Base-by-base conservation (phyloP, 2,113 vertebrate species). In the Archocentrus centrarchus region DNA sequence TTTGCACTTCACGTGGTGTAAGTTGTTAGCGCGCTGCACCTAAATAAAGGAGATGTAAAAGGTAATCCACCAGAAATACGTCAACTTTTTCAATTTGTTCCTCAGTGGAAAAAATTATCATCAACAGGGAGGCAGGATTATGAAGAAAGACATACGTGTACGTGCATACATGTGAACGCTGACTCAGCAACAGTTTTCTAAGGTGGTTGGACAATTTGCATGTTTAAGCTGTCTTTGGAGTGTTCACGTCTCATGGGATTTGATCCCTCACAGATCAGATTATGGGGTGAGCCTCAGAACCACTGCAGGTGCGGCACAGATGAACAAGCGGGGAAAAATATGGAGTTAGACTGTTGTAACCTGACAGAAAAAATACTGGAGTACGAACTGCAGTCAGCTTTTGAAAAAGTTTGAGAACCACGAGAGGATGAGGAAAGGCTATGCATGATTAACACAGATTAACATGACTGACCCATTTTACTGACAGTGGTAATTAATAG, bases 241-340 rank as follows among this genome's bases (percentile, higher is more conserved):
- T 24, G 7, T 37, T 76, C 80, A 64, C 32, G 47, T n/a, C 58
- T 83, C 86, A 82, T 55, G 27, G 1, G 18, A 37, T 60, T 63
- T 79, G 77, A 83, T 68, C 81, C 68, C 64, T 85, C 77, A 62
- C 41, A 81, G 84, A 89, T 87, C 47, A 86, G 53, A 83, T 32
- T 32, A 32, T 32, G 32, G 5, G 18, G 24, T 53, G 44, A 17
- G 18, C 24, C 18, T 30, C 30, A 20, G 30, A 70, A 17, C 66
- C 41, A 30, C 24, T 50, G 44, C 66, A 70, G 66, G 66, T 50
- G 66, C 44, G 66, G 22, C 5, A 18, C 41, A 70, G 64, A 30
- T 0, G 64, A 50, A 15, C 41, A 5, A 24, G 41, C 22, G 39
- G 63, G 41, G 44, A 41, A 20, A 11, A 6, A 27, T 70, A 7